Percentiles rank a stretch among this genome's conserved stretches.
Evolutionary conservation across 2,888 invertebrate genomes (phyloP).

Genomic region (Salpingus planirostris): DNA sequence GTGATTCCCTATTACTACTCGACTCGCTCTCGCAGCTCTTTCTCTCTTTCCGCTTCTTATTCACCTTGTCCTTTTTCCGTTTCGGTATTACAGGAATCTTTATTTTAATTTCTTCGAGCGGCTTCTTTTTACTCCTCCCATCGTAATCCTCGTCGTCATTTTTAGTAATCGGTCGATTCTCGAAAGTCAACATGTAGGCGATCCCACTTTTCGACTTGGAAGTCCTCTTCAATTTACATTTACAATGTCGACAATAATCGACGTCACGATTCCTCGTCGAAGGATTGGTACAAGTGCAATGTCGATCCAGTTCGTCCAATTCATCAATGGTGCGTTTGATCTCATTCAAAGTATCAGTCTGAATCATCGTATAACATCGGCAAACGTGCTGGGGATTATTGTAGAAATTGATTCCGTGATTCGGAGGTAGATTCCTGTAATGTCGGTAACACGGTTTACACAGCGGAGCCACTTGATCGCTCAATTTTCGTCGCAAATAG

Average conservation of each 20-base stretch:
- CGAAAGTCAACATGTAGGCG: constrained; percentile 42
- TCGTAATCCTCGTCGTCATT: constrained; percentile 12
- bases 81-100: too few species aligned
- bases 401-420: constrained; percentile 2
- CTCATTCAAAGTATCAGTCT: constrained; percentile 14
- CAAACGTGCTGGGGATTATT: constrained; percentile 17
- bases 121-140: constrained; percentile 11
- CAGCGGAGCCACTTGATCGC: constrained; percentile 15
- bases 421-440: constrained; percentile 3
- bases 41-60: constrained; percentile 20
- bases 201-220: constrained; percentile 33
- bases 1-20: too few species aligned
- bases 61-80: too few species aligned
- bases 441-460: constrained; percentile 18
- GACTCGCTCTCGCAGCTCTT: constrained; percentile 11
- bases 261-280: constrained; percentile 7
- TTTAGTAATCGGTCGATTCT: constrained; percentile 18
- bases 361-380: constrained; percentile 17
- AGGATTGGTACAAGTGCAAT: constrained; percentile 19
- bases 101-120: constrained; percentile 26
- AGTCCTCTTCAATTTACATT: constrained; percentile 24
- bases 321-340: constrained; percentile 20
- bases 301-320: constrained; percentile 15
- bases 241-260: constrained; percentile 22
- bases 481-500: constrained; percentile 10